Evolutionary conservation across 37 sponge, comb jelly and placozoan genomes (phyloP).

Genomic region (Amphimedon queenslandica): DNA sequence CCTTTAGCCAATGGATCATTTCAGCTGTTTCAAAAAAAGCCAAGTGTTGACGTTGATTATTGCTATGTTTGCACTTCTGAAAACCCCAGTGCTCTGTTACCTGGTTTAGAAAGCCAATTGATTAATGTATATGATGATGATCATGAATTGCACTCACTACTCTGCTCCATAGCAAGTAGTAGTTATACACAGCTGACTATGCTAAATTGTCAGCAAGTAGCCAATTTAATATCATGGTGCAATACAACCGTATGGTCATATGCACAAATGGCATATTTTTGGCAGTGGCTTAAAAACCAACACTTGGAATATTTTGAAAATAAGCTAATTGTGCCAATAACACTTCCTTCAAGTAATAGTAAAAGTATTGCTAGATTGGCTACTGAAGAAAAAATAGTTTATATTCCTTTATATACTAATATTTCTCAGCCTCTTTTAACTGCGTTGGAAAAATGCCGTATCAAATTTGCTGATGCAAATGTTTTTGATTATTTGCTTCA

Average conservation of each 20-base stretch:
- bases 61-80: background rate
- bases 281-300: too few relatives aligned
- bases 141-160: background rate
- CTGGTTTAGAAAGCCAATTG: background rate
- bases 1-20: slow-evolving; percentile 23
- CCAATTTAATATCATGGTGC: background rate
- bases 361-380: too few relatives aligned
- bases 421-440: too few relatives aligned
- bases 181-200: background rate
- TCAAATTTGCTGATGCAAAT: too few relatives aligned
- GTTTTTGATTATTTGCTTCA: too few relatives aligned
- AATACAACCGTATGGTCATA: background rate
- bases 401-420: too few relatives aligned
- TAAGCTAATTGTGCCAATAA: too few relatives aligned
- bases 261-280: too few relatives aligned
- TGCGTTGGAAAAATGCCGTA: too few relatives aligned
- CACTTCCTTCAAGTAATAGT: too few relatives aligned
- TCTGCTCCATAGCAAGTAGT: background rate
- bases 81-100: background rate
- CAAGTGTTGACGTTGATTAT: background rate
- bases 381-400: too few relatives aligned
- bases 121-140: background rate
- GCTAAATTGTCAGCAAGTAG: background rate
- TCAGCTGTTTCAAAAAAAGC: background rate
- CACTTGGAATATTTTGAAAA: too few relatives aligned